A percentile compares a stretch with the other conserved stretches of the same genome.
Evolutionary conservation across 1,140 invertebrate genomes (phyloP).

Genomic region (Diorhabda sublineata): DNA sequence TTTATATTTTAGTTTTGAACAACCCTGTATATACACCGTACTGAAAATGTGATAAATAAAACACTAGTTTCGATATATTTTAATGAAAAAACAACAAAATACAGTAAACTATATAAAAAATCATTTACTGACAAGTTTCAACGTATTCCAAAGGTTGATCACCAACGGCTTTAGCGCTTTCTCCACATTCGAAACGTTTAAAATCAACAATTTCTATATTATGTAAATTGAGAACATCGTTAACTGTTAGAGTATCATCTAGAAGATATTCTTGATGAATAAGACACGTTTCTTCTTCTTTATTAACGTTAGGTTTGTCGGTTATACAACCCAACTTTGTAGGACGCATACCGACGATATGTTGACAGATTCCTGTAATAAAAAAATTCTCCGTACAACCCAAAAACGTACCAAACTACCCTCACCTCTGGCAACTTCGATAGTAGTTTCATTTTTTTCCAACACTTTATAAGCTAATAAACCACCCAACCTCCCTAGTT

Average conservation of each 20-base stretch:
- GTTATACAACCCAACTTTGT: constrained; percentile 66
- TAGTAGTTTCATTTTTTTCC: constrained; percentile 47
- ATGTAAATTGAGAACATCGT: constrained; percentile 66
- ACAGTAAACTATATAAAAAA: background rate
- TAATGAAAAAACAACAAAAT: background rate
- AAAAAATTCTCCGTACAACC: too few relatives aligned
- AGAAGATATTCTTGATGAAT: constrained; percentile 86
- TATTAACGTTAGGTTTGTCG: constrained; percentile 58
- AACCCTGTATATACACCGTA: too few relatives aligned
- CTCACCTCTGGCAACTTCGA: constrained; percentile 40
- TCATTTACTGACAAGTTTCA: constrained; percentile 58
- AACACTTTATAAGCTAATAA: constrained; percentile 63
- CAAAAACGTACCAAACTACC: background rate
- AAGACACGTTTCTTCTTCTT: constrained; percentile 69
- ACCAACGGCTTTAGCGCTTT: constrained; percentile 46
- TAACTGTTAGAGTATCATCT: constrained; percentile 68
- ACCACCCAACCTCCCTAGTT: constrained; percentile 78
- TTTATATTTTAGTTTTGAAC: too few relatives aligned
- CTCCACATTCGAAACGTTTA: constrained; percentile 80
- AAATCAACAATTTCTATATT: constrained; percentile 74
- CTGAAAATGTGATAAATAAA: too few relatives aligned
- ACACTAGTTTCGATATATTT: too few relatives aligned
- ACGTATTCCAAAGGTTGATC: constrained; percentile 55
- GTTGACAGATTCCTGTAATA: constrained; percentile 72
- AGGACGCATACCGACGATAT: constrained; percentile 90